Evolutionary conservation across 2,797 vertebrate species (phyloP), one percentile per base, ranked within the genome.

Genomic region (Liparis tanakae): DNA sequence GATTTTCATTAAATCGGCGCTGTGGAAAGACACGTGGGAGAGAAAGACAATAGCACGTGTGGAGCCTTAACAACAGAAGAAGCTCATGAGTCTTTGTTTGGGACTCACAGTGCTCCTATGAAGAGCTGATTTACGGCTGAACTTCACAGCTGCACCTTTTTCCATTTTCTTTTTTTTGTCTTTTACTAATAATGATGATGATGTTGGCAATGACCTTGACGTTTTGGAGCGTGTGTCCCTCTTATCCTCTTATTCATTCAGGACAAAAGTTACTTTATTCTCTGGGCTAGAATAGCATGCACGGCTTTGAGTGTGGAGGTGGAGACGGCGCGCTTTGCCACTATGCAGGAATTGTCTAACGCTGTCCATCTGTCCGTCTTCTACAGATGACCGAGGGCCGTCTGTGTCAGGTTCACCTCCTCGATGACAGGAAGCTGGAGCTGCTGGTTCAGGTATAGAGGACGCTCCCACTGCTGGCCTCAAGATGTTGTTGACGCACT

Each of bases 361-460:
- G 17, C 65, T 76, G 54, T 75, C 17, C 70, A 37, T 86, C 37
- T 68, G 13, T 41, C 39, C 14, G 39, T 74, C 54, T 63, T 83
- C 33, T 83, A 30, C 25, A 99, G 98, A 99, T 99, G 98, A 96
- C 97, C 34, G 98, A 99, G 89, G 98, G 98, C 74, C 95, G 97
- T 70, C 95, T 95, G 85, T 98, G 97, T 90, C 97, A 96, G 92
- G 94, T 99, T 75, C 96, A 95, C 82, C 96, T 99, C 85, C 95
- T 99, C 37, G 97, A 99, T 86, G 96, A 95, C 86, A 95, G 98
- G 85, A 96, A 96, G 82, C 92, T 99, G 93, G 98, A 99, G 90
- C 96, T 99, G 87, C 94, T 99, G 91, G 98, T 99, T 86, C 98
- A 99, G 97, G 98, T 99, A 30, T 30, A 94, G 3, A 77, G 15